Evolutionary conservation across 1,140 invertebrate species (phyloP), one percentile per base, ranked within the genome.

Genomic region (Lepidostoma basale): DNA sequence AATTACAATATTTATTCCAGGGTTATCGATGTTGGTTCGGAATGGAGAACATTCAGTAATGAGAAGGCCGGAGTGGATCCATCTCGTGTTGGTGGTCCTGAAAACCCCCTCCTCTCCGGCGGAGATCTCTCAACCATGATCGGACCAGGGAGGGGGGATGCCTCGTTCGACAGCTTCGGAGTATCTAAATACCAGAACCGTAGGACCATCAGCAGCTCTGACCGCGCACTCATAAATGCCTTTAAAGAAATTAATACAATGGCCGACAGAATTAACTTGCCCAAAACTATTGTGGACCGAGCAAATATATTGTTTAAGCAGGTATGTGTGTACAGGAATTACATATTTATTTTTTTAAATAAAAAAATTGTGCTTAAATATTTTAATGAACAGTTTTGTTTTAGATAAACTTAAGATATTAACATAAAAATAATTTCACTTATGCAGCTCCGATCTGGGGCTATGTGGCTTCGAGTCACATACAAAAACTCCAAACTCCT

Each of bases 11-110:
- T 6, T 33, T 33, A 30, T 84, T 83, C 22, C 75, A 95, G 96
- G 78, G 96, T 99, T 0, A 97, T 99, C 73, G 98, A 99, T 85
- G 98, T 99, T n/a, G 97, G 98, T n/a, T 98, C 97, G n/a, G 98
- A 99, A 82, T 99, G 98, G 98, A 87, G 98, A 80, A 99, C 98
- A 56, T 99, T 99, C 80, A 98, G 95, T 74, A 99, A 99, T 85
- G 98, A 99, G 77, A 98, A 98, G 78, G 90, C 90, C 67, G 93
- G 94, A 5, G 93, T 94, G 1, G 98, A 99, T 85, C 97, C 97
- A 20, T 98, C 95, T 84, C 95, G 98, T 93, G 98, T 99, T 68
- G 98, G 98, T 85, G 93, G 93, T 0, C 92, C 93, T 3, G 92
- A 98, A 86, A 99, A 99, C 85, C 95, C 95, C 0, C 83, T 99